Evolutionary conservation across 2,113 vertebrate genomes (phyloP), one percentile per base, ranked within the genome.

Genomic region (Cavia porcellus): DNA sequence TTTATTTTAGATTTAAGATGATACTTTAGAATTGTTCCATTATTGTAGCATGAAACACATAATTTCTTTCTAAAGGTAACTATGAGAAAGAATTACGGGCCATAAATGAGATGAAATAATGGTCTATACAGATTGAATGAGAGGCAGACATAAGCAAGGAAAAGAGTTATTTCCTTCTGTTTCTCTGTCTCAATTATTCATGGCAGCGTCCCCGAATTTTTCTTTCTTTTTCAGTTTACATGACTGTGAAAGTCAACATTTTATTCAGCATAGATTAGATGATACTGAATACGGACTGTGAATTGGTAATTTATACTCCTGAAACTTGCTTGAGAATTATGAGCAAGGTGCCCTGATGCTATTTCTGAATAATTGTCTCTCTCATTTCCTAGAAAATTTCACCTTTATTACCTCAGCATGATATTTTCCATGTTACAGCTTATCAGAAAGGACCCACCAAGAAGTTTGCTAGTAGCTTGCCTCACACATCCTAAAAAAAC

Each of bases 361-460:
- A 52, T 94, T 94, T 91, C 75, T 95, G 70, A 97, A 85, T 96
- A 97, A 97, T 59, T 82, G 83, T 45, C 84, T 94, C 11, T 85
- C 50, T 96, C 89, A 68, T 19, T 87, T 86, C 47, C 38, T 72
- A 93, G 84, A 70, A 96, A 97, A 92, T 95, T 92, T 96, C 75
- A 74, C 86, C 75, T 93, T 96, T 88, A 97, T 96, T 98, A 96
- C 86, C 92, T 96, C 94, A 92, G 96, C 85, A n/a, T 66, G 96
- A 87, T 25, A 52, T 66, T 88, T 93, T 77, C 77, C 47, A 38
- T 64, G 14, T 93, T 61, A 70, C 0, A 90, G 45, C 84, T 97
- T 90, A 94, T 96, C 92, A 95, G 32, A 84, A 95, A 66, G 13
- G 42, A 38, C 55, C 90, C 61, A 90, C 89, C 93, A 95, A 96